Conservation (phyloP, 2,113 vertebrate species). For the Galeopterus variegatus region DNA sequence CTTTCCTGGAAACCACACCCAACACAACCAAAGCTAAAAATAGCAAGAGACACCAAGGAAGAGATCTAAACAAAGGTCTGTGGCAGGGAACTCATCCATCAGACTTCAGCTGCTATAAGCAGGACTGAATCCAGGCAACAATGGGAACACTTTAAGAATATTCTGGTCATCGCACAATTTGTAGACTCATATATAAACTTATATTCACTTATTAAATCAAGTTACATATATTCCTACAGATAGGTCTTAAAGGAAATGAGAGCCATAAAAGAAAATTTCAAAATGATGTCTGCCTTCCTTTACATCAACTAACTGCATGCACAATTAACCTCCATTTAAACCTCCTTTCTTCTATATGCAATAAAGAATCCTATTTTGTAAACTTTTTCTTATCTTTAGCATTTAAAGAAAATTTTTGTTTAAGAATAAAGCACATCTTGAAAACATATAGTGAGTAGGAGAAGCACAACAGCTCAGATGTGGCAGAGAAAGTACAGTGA, state of each 20-base stretch:
- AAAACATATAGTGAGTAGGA: background rate
- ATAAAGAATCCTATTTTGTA: constrained; percentile 16
- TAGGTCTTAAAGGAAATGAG: background rate
- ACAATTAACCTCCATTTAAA: background rate
- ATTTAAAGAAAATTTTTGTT: constrained; percentile 38
- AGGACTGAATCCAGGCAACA: background rate
- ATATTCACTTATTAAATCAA: constrained; percentile 26
- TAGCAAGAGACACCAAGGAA: constrained; percentile 18
- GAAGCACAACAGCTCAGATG: background rate
- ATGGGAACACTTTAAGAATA: background rate
- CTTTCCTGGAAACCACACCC: constrained; percentile 56
- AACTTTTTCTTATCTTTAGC: constrained; percentile 12
- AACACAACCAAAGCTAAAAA: constrained; percentile 63
- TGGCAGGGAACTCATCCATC: background rate
- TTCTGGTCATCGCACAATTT: constrained; percentile 30
- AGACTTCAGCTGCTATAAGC: background rate
- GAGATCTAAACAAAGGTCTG: constrained; percentile 1
- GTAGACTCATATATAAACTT: background rate
- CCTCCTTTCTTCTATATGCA: background rate
- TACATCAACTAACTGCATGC: background rate
- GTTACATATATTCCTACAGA: background rate
- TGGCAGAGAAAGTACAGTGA: background rate
- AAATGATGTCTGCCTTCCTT: background rate
- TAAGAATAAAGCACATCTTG: background rate
- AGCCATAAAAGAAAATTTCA: constrained; percentile 32